Conservation (phyloP, 2,888 invertebrate species). For the Melanchra persicariae region DNA sequence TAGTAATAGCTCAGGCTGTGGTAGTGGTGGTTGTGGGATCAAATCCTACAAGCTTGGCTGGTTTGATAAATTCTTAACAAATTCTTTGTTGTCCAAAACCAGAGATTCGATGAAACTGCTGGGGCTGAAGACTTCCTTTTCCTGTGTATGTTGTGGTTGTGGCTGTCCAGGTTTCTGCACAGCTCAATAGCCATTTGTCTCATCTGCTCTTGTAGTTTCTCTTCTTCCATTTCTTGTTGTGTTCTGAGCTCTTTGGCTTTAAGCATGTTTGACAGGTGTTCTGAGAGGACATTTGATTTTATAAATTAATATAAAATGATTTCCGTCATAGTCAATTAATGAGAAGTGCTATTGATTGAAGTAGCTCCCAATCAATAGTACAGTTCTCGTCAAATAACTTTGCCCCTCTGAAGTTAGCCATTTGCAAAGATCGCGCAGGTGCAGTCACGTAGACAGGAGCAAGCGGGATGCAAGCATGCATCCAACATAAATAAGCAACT, state of each 20-base stretch:
- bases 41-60: constrained; percentile 9
- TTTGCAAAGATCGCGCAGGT: no score
- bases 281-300: constrained; percentile 59
- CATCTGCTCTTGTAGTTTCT: constrained; percentile 73
- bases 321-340: no score
- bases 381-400: no score
- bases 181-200: constrained; percentile 73
- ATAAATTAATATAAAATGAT: no score
- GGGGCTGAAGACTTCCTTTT: constrained; percentile 70
- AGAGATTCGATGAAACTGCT: constrained; percentile 80
- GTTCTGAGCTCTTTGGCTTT: constrained; percentile 80
- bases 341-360: constrained; percentile 8
- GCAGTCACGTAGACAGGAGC: no score
- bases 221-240: constrained; percentile 75
- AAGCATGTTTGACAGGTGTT: constrained; percentile 84
- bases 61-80: constrained; percentile 27
- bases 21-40: background rate
- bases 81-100: constrained; percentile 64
- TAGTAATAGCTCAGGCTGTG: constrained; percentile 66
- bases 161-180: constrained; percentile 69
- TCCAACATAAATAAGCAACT: no score
- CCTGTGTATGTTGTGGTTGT: constrained; percentile 52
- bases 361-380: constrained; percentile 3
- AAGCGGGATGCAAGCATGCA: no score
- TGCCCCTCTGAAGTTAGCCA: no score